Base-by-base conservation (phyloP, 2,113 vertebrate genomes). In the Saimiri boliviensis region DNA sequence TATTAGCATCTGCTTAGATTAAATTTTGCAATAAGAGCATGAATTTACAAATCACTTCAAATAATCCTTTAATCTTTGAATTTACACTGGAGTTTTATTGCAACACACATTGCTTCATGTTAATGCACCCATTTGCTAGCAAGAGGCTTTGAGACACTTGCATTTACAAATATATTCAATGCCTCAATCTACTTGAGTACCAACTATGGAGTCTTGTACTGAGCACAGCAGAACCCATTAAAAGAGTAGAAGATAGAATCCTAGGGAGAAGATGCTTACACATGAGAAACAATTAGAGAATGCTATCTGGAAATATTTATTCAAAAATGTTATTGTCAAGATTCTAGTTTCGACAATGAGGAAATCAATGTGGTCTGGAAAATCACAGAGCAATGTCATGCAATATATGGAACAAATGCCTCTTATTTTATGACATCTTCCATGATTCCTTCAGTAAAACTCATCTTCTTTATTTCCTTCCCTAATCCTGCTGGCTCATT, bases 1-100 rank as follows among this genome's bases (percentile, higher is more conserved):
- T 94, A 92, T 94, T 93, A 77, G 37, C 63, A 60, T 73, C 25
- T 76, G 52, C 17, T 90, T 90, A n/a, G 17, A 95, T 52, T 79
- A 73, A 93, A 87, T 74, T 70, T 96, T 95, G 45, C 17, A 89
- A 1, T 81, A 94, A 90, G 10, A 89, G 37, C 27, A 58, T 49
- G 21, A n/a, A 54, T 9, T 73, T 70, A 88, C 25, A 25, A n/a
- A 77, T 90, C 95, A 60, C 37, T 89, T 96, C 27, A 40, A 60
- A 82, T 19, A 95, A 82, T 58, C 20, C 2, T 81, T 83, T 93
- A 74, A 35, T 84, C 21, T 32, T 91, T 95, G 81, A 86, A 76
- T 93, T 90, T 60, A 70, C 58, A 80, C 49, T 85, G 13, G 35
- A 37, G 40, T 91, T 91, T 93, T n/a, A 60, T 35, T 93, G 19